Base-by-base conservation (phyloP, 2,113 vertebrate genomes). In the Spea multiplicata region DNA sequence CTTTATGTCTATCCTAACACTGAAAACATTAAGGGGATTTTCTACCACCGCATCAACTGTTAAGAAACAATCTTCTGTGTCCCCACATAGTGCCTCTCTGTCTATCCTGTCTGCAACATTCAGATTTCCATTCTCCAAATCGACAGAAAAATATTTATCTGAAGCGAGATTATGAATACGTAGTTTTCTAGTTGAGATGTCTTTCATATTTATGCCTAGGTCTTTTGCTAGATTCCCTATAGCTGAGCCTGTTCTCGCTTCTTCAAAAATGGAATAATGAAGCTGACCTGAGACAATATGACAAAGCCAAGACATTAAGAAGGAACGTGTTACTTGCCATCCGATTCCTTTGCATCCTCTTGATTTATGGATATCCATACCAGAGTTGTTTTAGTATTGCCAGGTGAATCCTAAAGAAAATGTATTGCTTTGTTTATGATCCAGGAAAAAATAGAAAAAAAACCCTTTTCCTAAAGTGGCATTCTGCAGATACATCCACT, bases 211-310 rank as follows among this genome's bases (percentile, higher is more conserved):
- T 76, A 94, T 84, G 65, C 90, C 83, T 83, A 93, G 78, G 85
- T 94, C 92, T 81, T 91, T 90, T 14, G 91, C 89, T 13, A 94
- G 75, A 82, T 93, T 91, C 75, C 91, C 91, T 57, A 93, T 88
- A 73, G 89, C 61, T 0, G 85, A 89, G 10, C 86, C 90, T 49
- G 74, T 83, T 47, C 84, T 84, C 13, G 91, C 65, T 47, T 93
- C 90, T 81, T 93, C 87, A 0, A 85, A 83, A 84, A 91, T 86
- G 1, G 87, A 84, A 47, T 86, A 93, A 71, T 80, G 85, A 47
- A 89, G 75, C 16, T 89, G 88, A 47, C 86, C 87, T 0, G 61
- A 78, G 12, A 81, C 67, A n/a, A 13, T 80, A 2, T 5, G 48
- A 70, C 45, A 55, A 47, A 82, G 81, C 80, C 83, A 86, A 82